phyloP scores from a whole-genome alignment of 2,888 invertebrate species.

The Tiliacea citrago region DNA sequence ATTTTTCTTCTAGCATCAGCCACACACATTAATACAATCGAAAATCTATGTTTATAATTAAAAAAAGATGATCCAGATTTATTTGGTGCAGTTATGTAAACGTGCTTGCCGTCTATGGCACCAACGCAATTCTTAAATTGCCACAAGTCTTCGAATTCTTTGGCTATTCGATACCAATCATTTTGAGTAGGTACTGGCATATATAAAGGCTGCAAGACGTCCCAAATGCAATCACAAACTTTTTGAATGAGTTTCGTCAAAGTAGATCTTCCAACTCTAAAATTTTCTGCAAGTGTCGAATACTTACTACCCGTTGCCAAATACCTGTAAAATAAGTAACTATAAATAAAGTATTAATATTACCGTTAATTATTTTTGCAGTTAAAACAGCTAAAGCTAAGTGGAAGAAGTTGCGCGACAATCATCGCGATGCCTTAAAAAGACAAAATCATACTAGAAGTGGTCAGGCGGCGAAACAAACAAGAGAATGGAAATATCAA shows the following conservation, averaged over 20 bases:
- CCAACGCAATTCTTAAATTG: constrained; percentile 3
- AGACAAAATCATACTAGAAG: background rate
- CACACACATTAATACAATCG: background rate
- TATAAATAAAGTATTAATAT: constrained; percentile 1
- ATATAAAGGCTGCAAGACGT: background rate
- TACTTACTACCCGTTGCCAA: background rate
- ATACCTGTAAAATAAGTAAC: constrained; percentile 2
- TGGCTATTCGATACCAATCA: constrained; percentile 3
- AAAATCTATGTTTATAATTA: background rate
- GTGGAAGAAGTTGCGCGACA: background rate
- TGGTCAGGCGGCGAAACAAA: constrained; percentile 2
- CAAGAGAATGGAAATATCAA: background rate
- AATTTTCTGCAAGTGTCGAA: background rate
- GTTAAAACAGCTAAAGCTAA: no score
- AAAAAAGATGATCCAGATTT: background rate
- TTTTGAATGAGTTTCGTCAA: background rate
- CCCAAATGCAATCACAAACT: background rate
- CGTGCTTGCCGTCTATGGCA: background rate
- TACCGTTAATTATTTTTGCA: no score
- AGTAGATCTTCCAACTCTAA: background rate
- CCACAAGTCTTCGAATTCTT: background rate
- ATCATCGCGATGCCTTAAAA: background rate
- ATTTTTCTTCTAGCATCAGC: background rate
- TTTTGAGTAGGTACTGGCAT: background rate
- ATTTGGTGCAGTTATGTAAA: constrained; percentile 2